These are phyloP conservation scores for silkworm (Bombyx mori) DNA, from an alignment of 1,140 invertebrate genomes.

Conservation along the genomic window ASM3026992v2 NC_085129.1:7468001-7468500, in stretches of 20 bases:
- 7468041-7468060: too few relatives aligned
- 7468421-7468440: not conserved
- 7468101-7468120: conserved; percentile 56
- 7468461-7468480: too few relatives aligned
- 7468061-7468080: too few relatives aligned
- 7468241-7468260: conserved; percentile 86
- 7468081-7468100: too few relatives aligned
- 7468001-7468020: too few relatives aligned
- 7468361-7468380: conserved; percentile 93
- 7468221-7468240: conserved; percentile 92
- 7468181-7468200: conserved; percentile 91
- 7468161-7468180: conserved; percentile 89
- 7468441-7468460: not conserved
- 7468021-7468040: too few relatives aligned
- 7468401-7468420: conserved; percentile 1
- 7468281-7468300: conserved; percentile 92
- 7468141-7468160: conserved; percentile 80
- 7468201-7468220: conserved; percentile 94
- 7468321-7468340: conserved; percentile 95
- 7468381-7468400: conserved; percentile 72
- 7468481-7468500: too few relatives aligned
- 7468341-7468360: conserved; percentile 97
- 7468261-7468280: conserved; percentile 95
- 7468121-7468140: conserved; percentile 36
- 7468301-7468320: conserved; percentile 95